These are phyloP conservation scores for Theodoxus fluviatilis DNA, from an alignment of 2,888 invertebrate genomes.

Conservation along the genomic window DNA sequence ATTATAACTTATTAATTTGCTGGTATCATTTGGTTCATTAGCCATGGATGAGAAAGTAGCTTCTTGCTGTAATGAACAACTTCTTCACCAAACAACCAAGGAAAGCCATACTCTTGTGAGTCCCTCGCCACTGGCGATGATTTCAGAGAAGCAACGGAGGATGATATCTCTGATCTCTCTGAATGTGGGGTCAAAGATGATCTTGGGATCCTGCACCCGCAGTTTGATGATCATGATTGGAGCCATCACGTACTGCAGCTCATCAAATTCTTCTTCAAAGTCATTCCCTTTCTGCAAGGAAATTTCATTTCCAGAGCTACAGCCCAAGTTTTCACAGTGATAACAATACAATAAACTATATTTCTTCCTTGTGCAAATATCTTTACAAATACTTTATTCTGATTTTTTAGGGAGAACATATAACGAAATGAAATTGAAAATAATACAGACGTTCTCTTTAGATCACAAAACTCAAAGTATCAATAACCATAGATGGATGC, in stretches of 20 bases:
- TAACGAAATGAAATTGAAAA: background rate
- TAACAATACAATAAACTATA: background rate
- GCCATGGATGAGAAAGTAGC: too few relatives aligned
- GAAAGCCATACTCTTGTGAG: constrained; percentile 55
- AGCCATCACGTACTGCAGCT: constrained; percentile 62
- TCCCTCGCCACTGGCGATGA: constrained; percentile 63
- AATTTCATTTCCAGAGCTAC: background rate
- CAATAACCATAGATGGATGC: too few relatives aligned
- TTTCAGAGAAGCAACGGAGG: constrained; percentile 64
- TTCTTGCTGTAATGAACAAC: too few relatives aligned
- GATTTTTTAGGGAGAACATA: background rate
- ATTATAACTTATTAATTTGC: too few relatives aligned
- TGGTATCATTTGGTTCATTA: too few relatives aligned
- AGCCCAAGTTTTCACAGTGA: background rate
- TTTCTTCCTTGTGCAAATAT: background rate
- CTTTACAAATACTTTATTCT: background rate
- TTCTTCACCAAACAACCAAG: too few relatives aligned
- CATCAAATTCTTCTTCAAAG: constrained; percentile 63
- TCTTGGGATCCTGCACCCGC: constrained; percentile 63
- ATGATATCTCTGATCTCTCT: constrained; percentile 64
- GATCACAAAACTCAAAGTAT: too few relatives aligned
- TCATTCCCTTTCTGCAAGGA: constrained; percentile 62
- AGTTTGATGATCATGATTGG: constrained; percentile 65
- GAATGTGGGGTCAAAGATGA: constrained; percentile 65
- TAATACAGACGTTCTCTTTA: too few relatives aligned